phyloP scores from a whole-genome alignment of 2,888 invertebrate genomes.

The Melipona bicolor region DNA sequence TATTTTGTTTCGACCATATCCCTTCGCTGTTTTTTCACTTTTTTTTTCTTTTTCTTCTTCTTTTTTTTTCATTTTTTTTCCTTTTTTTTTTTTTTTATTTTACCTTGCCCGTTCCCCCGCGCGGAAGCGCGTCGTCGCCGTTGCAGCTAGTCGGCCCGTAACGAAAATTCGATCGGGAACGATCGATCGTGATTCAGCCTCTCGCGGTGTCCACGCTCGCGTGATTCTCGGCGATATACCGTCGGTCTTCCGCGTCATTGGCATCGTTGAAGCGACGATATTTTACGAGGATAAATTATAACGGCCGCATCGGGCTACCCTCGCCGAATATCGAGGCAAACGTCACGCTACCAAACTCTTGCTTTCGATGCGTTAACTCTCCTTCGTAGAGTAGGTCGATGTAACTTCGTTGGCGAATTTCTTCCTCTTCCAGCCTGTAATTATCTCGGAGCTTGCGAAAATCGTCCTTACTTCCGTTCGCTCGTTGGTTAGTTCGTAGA shows the following conservation, averaged over 20 bases:
- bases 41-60: not conserved
- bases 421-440: not conserved
- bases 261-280: conserved; percentile 73
- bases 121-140: not conserved
- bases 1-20: not conserved
- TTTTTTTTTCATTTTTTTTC: not conserved
- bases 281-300: conserved; percentile 80
- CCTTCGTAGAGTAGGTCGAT: not conserved
- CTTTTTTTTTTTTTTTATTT: not conserved
- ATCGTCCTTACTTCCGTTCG: not conserved
- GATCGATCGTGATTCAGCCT: conserved; percentile 25
- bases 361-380: not conserved
- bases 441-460: not conserved
- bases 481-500: not conserved
- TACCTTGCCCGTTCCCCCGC: not conserved
- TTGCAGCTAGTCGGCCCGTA: not conserved
- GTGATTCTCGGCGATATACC: conserved; percentile 65
- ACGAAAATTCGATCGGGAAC: conserved; percentile 47
- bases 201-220: conserved; percentile 45
- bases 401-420: not conserved
- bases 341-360: conserved; percentile 10
- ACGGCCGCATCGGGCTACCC: conserved; percentile 67
- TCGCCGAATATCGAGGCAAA: conserved; percentile 46
- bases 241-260: conserved; percentile 65
- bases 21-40: not conserved